Base-by-base conservation (phyloP, 1,140 invertebrate genomes). In the Babylonia areolata region DNA sequence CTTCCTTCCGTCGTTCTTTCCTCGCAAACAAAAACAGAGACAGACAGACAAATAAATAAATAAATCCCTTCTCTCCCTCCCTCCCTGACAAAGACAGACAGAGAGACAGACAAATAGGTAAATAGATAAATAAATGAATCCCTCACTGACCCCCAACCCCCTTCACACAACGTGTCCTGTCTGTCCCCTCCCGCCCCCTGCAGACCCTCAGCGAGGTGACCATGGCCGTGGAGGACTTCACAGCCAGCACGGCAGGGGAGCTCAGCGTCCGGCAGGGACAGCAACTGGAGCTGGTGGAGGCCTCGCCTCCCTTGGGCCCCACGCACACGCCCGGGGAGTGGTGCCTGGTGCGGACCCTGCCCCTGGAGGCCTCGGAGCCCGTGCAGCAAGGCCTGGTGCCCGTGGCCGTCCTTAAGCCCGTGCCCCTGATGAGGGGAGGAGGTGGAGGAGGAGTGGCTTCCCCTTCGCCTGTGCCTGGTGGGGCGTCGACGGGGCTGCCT, bases 221-320 rank as follows among this genome's bases (percentile, higher is more conserved):
- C 9, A 88, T 92, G 17, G 93, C 93, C 0, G 85, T 93, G 31
- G 92, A 94, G 46, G 93, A 94, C 64, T 94, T 90, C 84, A 85
- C 90, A 2, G 93, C 94, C 17, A 87, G 88, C 11, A 89, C 89
- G 31, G 89, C 90, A 58, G 87, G 88, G 3, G 93, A 94, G 86
- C 86, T 94, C 15, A 91, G 88, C 33, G 86, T 94, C n/a, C 87
- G 87, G 37, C 88, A 89, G 84, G 93, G 93, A 17, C 98, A 98
- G 94, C 97, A 98, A 94, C 98, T 99, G 75, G 98, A 99, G 92
- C 96, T 99, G 81, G 93, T 99, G 80, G 98, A 98, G 91, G 95
- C 96, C 80, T 95, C 95, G 79, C 95, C 95, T 87, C 93, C 94
- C 89, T 37, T 84, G 69, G 82, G 82, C 33, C 89, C 93, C 85